These are phyloP conservation scores for Cantharis rustica DNA, from an alignment of 2,888 invertebrate genomes.

Conservation along the genomic window DNA sequence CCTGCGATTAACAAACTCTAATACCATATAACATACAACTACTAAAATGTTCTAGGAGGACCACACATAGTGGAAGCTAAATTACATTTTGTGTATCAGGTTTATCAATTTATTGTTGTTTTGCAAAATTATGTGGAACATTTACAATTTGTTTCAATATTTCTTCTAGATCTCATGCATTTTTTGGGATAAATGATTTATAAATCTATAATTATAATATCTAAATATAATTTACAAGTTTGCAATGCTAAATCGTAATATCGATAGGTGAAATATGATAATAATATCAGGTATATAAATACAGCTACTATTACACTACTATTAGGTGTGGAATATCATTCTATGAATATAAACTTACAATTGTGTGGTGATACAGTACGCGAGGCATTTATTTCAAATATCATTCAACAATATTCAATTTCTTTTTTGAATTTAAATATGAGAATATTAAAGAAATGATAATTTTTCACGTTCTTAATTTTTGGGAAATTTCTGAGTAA, in stretches of 20 bases:
- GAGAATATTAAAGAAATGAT: no score
- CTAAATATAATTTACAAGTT: not conserved
- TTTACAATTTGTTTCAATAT: not conserved
- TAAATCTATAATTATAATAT: no score
- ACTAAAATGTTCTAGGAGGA: not conserved
- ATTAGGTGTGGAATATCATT: not conserved
- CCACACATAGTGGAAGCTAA: constrained; percentile 4
- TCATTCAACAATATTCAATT: not conserved
- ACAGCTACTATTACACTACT: not conserved
- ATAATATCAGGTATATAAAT: no score
- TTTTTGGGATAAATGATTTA: no score
- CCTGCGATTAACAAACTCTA: constrained; percentile 7
- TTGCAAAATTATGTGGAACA: not conserved
- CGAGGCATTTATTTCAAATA: not conserved
- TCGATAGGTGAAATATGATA: no score
- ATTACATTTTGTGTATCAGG: not conserved
- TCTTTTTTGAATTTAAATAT: not conserved
- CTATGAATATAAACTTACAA: not conserved
- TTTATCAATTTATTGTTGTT: not conserved
- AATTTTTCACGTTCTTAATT: no score
- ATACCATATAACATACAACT: not conserved
- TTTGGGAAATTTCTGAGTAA: no score
- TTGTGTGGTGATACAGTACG: not conserved
- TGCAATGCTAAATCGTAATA: no score
- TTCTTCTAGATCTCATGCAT: no score